A percentile compares a stretch with the other conserved stretches of the same genome.
These are phyloP conservation scores for Phainopepla nitens DNA, from an alignment of 2,113 vertebrate species.

Conservation along the genomic window DNA sequence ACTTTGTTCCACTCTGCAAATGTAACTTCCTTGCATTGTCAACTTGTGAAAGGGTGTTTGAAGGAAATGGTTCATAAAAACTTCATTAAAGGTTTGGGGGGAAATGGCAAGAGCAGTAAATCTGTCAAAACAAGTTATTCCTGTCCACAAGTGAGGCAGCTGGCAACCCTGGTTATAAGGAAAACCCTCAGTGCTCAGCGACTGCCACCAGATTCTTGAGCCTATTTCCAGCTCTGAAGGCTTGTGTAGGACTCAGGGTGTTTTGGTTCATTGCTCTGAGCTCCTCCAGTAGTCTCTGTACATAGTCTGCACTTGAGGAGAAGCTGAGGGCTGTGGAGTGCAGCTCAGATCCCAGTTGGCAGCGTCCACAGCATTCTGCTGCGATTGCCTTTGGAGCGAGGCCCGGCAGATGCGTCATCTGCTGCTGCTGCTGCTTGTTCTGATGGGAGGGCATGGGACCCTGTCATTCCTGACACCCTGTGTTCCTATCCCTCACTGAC, in stretches of 20 bases:
- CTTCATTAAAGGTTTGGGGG: slow-evolving; percentile 21
- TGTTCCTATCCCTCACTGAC: not conserved
- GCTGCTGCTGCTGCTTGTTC: not conserved
- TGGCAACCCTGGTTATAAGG: not conserved
- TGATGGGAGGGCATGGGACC: not conserved
- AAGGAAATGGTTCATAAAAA: slow-evolving; percentile 50
- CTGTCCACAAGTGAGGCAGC: not conserved
- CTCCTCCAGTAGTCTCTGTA: not conserved
- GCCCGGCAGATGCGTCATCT: not conserved
- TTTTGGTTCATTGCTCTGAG: not conserved
- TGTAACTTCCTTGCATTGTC: slow-evolving; percentile 61
- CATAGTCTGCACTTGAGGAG: not conserved
- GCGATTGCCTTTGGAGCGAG: not conserved
- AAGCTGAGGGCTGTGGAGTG: not conserved
- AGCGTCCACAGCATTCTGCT: not conserved
- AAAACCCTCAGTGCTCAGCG: not conserved
- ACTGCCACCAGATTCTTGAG: not conserved
- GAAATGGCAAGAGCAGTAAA: slow-evolving; percentile 35
- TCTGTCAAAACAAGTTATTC: slow-evolving; percentile 52
- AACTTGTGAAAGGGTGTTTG: slow-evolving; percentile 25
- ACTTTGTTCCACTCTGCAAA: slow-evolving; percentile 37
- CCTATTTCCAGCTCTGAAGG: not conserved
- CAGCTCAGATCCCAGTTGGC: not conserved
- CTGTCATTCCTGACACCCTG: not conserved
- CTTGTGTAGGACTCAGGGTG: not conserved